These are phyloP conservation scores for Staurois parvus DNA, from an alignment of 2,797 vertebrate genomes.

Conservation along the genomic window DNA sequence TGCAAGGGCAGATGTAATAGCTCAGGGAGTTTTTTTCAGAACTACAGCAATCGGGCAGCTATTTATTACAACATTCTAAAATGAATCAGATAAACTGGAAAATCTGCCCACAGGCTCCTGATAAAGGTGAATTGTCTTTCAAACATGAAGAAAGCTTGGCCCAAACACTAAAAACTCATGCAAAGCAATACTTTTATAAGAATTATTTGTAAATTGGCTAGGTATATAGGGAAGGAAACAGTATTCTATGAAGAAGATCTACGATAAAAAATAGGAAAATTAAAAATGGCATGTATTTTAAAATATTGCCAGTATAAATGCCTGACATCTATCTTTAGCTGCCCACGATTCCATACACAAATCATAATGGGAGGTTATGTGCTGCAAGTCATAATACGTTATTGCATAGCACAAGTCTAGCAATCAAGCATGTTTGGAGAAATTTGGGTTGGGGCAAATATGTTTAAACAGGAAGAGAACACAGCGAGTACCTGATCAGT, in stretches of 20 bases:
- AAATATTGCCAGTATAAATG: too few species aligned
- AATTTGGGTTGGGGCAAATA: too few species aligned
- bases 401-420: neutral
- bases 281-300: too few species aligned
- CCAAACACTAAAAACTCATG: neutral
- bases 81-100: neutral
- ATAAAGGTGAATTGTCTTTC: neutral
- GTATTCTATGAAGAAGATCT: too few species aligned
- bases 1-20: conserved; percentile 24
- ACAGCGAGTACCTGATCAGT: too few species aligned
- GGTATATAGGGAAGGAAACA: neutral
- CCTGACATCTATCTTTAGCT: neutral
- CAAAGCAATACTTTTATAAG: neutral
- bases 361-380: too few species aligned
- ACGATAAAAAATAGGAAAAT: too few species aligned
- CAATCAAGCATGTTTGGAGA: too few species aligned
- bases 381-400: too few species aligned
- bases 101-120: neutral
- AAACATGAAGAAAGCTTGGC: neutral
- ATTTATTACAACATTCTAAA: neutral
- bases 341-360: neutral
- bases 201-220: neutral
- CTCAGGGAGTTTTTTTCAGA: neutral
- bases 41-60: neutral
- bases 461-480: too few species aligned